Base-by-base conservation (phyloP, 2,113 vertebrate species). In the Grammomys surdaster region DNA sequence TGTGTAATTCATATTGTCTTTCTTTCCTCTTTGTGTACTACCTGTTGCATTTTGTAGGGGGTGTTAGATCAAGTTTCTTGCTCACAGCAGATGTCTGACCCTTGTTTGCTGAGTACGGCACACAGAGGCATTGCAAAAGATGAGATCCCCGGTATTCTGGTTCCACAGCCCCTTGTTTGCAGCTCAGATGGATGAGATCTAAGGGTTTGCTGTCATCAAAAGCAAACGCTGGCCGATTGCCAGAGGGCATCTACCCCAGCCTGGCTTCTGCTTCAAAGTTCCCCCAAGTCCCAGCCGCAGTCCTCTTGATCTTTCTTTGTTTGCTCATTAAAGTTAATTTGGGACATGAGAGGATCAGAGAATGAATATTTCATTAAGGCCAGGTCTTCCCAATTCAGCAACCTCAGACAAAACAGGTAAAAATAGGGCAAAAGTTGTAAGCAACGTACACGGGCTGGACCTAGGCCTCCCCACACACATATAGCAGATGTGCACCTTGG, bases 241-340 rank as follows among this genome's bases (percentile, higher is more conserved):
- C 97, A 96, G 80, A 96, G 97, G 96, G 95, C 96, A 96, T 88
- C 97, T 94, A 95, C 91, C 96, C 96, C 51, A 88, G 91, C 58
- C 93, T 97, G 97, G 97, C 97, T 88, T 91, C 96, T 86, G 91
- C 97, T 97, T 98, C 97, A 97, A 98, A 98, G 97, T 76, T 89
- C 80, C 93, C 85, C 91, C 80, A 76, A 88, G 80, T 95, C 89
- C 93, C 43, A 72, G 89, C 77, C 17, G 12, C 94, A 14, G 69
- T 7, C 26, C 97, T 96, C 96, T 97, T 97, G 96, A 97, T 97
- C 97, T 97, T 93, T 94, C 93, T 94, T 51, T 98, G 88, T 98
- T 97, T 97, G 97, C 75, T 97, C 97, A 97, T 97, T 97, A 97
- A 96, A 97, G 96, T 97, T 97, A 96, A 98, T 97, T 97, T 95